These are phyloP conservation scores for Rhinatrema bivittatum DNA, from an alignment of 2,797 vertebrate genomes.

Conservation along the genomic window DNA sequence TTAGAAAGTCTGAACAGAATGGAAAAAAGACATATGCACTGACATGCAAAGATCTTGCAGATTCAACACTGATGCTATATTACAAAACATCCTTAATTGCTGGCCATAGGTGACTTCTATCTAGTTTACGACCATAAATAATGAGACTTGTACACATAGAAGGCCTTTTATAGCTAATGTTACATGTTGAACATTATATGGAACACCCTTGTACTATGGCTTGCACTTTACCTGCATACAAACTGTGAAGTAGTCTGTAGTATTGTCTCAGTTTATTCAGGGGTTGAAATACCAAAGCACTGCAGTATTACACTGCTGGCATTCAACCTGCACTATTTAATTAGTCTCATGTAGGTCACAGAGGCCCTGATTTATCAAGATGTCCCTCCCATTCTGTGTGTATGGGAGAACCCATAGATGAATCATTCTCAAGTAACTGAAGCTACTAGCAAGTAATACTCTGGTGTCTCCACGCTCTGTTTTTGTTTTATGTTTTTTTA, in stretches of 20 bases:
- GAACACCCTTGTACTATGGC: slow-evolving; percentile 49
- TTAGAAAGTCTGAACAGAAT: slow-evolving; percentile 18
- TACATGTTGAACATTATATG: slow-evolving; percentile 41
- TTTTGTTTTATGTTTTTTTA: slow-evolving; percentile 3
- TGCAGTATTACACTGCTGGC: slow-evolving; percentile 28
- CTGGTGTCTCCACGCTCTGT: slow-evolving; percentile 38
- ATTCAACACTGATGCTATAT: slow-evolving; percentile 43
- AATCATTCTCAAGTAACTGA: slow-evolving; percentile 20
- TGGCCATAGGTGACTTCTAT: slow-evolving; percentile 41
- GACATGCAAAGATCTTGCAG: slow-evolving; percentile 36
- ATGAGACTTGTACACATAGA: slow-evolving; percentile 39
- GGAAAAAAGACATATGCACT: slow-evolving; percentile 35
- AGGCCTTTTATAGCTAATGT: slow-evolving; percentile 39
- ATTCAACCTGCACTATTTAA: slow-evolving; percentile 37
- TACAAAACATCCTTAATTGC: slow-evolving; percentile 41
- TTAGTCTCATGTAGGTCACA: slow-evolving; percentile 13
- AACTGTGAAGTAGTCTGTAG: slow-evolving; percentile 53
- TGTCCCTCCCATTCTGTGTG: not conserved
- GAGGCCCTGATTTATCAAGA: no score
- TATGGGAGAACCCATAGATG: no score
- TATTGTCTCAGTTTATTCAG: slow-evolving; percentile 48
- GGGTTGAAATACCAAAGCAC: slow-evolving; percentile 47
- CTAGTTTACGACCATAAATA: slow-evolving; percentile 42
- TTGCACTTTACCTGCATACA: slow-evolving; percentile 56
- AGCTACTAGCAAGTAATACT: slow-evolving; percentile 32